Base-by-base conservation (phyloP, 2,113 vertebrate genomes). In the Triplophysa tibetana region DNA sequence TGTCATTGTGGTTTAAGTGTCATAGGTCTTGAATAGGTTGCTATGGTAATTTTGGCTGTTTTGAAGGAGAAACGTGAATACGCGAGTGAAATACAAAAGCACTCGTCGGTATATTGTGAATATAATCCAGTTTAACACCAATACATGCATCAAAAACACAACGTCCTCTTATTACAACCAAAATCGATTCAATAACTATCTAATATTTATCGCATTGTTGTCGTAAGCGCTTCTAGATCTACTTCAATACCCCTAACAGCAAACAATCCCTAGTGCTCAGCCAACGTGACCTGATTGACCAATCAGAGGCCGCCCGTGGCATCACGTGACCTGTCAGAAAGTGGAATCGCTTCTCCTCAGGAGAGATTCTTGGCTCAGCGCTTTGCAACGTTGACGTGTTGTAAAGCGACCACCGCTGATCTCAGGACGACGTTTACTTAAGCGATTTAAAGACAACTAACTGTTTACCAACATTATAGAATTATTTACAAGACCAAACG, bases 351-450 rank as follows among this genome's bases (percentile, higher is more conserved):
- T 24, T 16, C 29, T 43, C 70, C 23, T 4, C n/a, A 8, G 3
- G 29, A 60, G 54, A 73, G 70, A 60, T 56, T 73, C 72, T 62
- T 16, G 14, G 4, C 33, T 62, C 70, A 24, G 41, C 70, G 83
- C 78, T 79, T 67, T 17, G 7, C 7, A 17, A 81, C 73, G 91
- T 84, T 91, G 92, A 93, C 92, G 93, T 92, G 91, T 90, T 84
- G 70, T 67, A 56, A 33, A 61, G 54, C 48, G 87, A 67, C 58
- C 7, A 66, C 9, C 23, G 19, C 73, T 63, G 60, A 75, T 33
- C 60, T 74, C 5, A n/a, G 4, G 14, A 52, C 50, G 50, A 52
- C 50, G 17, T 52, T 29, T 74, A 2, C 13, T 19, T n/a, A 8
- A n/a, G 38, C 56, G n/a, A 74, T 74, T 61, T 74, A n/a, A 16